Percentiles rank a stretch among this genome's conserved stretches.
These are phyloP conservation scores for Pterocles orientalis DNA, from an alignment of 2,113 vertebrate genomes.

Conservation along the genomic window DNA sequence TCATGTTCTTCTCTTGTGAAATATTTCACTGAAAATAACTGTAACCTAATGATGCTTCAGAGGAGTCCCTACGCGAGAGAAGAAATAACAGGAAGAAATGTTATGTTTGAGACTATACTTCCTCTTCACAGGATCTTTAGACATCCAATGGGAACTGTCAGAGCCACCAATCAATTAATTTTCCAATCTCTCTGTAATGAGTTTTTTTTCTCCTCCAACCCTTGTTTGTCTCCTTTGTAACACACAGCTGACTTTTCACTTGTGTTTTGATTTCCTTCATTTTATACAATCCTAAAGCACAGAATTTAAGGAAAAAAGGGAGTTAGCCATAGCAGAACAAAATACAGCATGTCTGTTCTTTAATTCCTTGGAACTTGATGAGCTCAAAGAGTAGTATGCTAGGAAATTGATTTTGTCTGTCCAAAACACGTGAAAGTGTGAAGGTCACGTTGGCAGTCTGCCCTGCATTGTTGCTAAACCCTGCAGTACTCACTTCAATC, in stretches of 20 bases:
- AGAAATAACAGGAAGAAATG: conserved; percentile 36
- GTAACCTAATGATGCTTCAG: conserved; percentile 60
- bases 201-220: conserved; percentile 24
- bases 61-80: not conserved
- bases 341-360: not conserved
- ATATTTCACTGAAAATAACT: conserved; percentile 62
- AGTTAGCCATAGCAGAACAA: not conserved
- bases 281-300: not conserved
- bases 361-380: conserved; percentile 13
- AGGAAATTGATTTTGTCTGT: conserved; percentile 30
- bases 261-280: not conserved
- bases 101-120: conserved; percentile 21
- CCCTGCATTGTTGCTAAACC: conserved; percentile 58
- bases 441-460: conserved; percentile 18
- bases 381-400: not conserved
- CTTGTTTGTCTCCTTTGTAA: conserved; percentile 36
- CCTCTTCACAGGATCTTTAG: conserved; percentile 23
- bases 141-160: conserved; percentile 47
- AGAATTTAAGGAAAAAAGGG: not conserved
- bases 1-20: conserved; percentile 27
- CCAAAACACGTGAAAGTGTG: not conserved
- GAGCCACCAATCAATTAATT: conserved; percentile 58
- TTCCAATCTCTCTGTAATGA: conserved; percentile 53
- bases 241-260: conserved; percentile 6
- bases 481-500: conserved; percentile 39